Conservation (phyloP, 2,888 invertebrate species). For the Eilema depressum region DNA sequence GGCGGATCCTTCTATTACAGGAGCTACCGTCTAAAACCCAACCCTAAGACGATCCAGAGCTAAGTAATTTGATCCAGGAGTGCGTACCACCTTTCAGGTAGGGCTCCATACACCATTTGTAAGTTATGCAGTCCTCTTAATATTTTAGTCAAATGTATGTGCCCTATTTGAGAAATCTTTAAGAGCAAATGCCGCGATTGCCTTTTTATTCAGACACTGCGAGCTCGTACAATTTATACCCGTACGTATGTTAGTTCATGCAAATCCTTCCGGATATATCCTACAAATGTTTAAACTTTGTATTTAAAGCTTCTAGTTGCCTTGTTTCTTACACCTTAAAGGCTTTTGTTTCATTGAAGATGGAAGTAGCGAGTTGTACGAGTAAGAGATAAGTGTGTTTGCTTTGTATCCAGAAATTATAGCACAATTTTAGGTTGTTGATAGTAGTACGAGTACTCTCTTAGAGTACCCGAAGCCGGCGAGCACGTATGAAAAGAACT, state of each 20-base stretch:
- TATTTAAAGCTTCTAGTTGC: constrained; percentile 11
- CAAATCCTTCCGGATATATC: constrained; percentile 18
- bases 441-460: no score
- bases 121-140: no score
- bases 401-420: neutral
- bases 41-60: no score
- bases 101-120: no score
- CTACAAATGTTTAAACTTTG: constrained; percentile 23
- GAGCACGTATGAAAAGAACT: no score
- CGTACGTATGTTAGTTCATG: constrained; percentile 24
- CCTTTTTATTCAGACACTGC: constrained; percentile 6
- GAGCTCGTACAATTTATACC: constrained; percentile 14
- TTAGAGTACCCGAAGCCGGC: no score
- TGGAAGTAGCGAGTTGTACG: neutral
- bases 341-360: neutral
- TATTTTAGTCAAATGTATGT: no score
- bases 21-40: no score
- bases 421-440: no score
- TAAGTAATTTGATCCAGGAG: no score
- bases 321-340: constrained; percentile 8
- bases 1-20: no score
- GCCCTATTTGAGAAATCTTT: neutral
- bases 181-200: neutral
- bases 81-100: no score
- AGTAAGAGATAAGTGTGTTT: neutral